Percentiles rank a stretch among this genome's conserved stretches.
These are phyloP conservation scores for Palythoa grandis DNA, from an alignment of 92 coral and sea anemone species.

Conservation along the genomic window DNA sequence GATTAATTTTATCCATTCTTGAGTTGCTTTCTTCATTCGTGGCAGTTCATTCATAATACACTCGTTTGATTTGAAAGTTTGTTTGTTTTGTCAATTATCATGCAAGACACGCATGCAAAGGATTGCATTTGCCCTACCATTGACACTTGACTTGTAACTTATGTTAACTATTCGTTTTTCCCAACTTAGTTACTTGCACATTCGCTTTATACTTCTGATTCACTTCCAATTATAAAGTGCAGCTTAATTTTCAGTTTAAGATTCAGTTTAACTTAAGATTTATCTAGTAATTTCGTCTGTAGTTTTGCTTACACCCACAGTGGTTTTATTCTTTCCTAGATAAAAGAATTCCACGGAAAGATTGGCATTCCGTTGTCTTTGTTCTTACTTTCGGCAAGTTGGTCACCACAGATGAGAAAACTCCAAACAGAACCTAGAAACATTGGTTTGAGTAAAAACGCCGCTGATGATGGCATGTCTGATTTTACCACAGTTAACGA, in stretches of 20 bases:
- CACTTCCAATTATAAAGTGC: too few species aligned
- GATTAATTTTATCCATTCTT: not conserved
- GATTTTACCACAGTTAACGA: slow-evolving; percentile 15
- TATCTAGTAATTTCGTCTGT: not conserved
- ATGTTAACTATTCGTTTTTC: too few species aligned
- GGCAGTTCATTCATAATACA: too few species aligned
- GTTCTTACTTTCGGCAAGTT: slow-evolving; percentile 75
- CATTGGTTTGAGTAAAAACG: not conserved
- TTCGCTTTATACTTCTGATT: too few species aligned
- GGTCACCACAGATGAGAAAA: slow-evolving; percentile 80
- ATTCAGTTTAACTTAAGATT: too few species aligned
- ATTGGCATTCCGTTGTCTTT: slow-evolving; percentile 70
- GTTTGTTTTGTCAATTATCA: slow-evolving; percentile 1
- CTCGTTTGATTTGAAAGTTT: too few species aligned
- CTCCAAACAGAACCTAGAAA: slow-evolving; percentile 56
- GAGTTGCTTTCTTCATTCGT: not conserved
- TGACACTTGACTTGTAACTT: slow-evolving; percentile 48
- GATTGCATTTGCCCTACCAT: slow-evolving; percentile 79
- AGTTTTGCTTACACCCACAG: not conserved
- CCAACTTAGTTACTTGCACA: too few species aligned
- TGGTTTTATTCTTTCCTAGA: not conserved
- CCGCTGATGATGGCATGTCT: slow-evolving; percentile 14
- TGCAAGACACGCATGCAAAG: slow-evolving; percentile 87
- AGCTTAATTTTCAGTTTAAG: too few species aligned
- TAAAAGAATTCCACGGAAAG: slow-evolving; percentile 30